Base-by-base conservation (phyloP, 2,888 invertebrate species). In the Hololepta plana region DNA sequence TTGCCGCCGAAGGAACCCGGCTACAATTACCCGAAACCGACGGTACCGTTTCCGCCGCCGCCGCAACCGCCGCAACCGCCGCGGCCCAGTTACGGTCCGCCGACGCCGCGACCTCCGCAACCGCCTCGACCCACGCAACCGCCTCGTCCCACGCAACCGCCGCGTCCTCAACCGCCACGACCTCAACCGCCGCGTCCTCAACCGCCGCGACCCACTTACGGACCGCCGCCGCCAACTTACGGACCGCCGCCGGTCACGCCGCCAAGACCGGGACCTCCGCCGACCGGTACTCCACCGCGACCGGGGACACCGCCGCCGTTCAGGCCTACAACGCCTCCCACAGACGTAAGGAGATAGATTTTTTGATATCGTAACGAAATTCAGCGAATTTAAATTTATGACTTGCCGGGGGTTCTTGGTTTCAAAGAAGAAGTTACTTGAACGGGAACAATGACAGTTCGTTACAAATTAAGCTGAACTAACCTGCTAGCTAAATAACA, bases 1-100 rank as follows among this genome's bases (percentile, higher is more conserved):
- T 63, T 82, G 27, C 82, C 82, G 11, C 67, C 67, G 3, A 68
- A 64, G 44, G 70, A 71, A 38, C 35, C 38, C 9, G 77, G 77
- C 9, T 82, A 82, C 53, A 64, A 63, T 38, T 82, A 82, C 49
- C 64, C 67, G n/a, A 64, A 62, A 21, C 81, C 82, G 2, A 37
- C 50, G 5, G 57, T 65, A 31, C 65, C 72, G 1, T 71, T 71
- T 52, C 64, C 65, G 2, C 38, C 44, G 20, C 38, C 40, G 27
- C 39, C 38, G 13, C 31, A 39, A 29, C 33, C 29, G 29, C n/a
- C n/a, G 7, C 17, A 17, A n/a, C 17, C 17, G 17, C 17, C 17
- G 15, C 32, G 33, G 4, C 36, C 42, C 4, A 26, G 35, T 8
- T 31, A 29, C 8, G 40, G 38, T 5, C 35, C 45, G 15, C 35